A percentile compares a stretch with the other conserved stretches of the same genome.
These are phyloP conservation scores for Callocephalon fimbriatum DNA, from an alignment of 2,113 vertebrate genomes.

Conservation along the genomic window DNA sequence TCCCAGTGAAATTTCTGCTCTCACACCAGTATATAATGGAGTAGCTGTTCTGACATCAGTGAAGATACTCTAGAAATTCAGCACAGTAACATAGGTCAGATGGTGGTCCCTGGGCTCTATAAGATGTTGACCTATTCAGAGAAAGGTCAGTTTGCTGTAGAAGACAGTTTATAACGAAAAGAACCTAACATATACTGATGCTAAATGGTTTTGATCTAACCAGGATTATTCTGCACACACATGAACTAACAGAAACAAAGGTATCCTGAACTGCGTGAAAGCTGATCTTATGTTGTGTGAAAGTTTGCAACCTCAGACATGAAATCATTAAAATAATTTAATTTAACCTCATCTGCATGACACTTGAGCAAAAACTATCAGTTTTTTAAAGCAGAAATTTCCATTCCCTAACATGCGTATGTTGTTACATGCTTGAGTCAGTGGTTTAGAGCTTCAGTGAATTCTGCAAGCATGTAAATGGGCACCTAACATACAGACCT, in stretches of 20 bases:
- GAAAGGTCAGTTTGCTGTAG: constrained; percentile 52
- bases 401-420: not conserved
- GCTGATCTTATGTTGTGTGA: not conserved
- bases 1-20: not conserved
- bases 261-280: not conserved
- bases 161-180: constrained; percentile 34
- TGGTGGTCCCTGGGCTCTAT: constrained; percentile 2
- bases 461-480: not conserved
- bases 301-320: not conserved
- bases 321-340: not conserved
- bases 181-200: not conserved
- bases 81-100: constrained; percentile 11
- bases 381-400: not conserved
- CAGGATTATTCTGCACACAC: not conserved
- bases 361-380: not conserved
- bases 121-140: constrained; percentile 45
- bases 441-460: not conserved
- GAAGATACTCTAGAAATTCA: not conserved
- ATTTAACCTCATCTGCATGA: not conserved
- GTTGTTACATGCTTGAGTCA: not conserved
- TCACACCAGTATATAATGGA: not conserved
- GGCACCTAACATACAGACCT: not conserved
- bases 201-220: not conserved
- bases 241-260: not conserved
- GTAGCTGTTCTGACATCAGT: not conserved